Conservation (phyloP, 2,888 invertebrate species). For the Phasia obesa region DNA sequence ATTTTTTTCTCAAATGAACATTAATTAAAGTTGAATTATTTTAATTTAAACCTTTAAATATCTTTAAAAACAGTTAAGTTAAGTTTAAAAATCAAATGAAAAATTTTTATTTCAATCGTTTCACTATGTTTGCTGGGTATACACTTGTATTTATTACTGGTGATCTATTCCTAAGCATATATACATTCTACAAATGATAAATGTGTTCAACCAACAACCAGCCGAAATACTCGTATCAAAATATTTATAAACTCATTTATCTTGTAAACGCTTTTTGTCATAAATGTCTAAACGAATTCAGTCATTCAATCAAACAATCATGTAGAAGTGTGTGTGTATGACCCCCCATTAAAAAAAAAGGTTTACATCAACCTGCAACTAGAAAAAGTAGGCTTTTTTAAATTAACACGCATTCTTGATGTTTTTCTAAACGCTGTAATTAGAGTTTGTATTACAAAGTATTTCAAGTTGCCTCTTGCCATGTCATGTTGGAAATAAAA, state of each 20-base stretch:
- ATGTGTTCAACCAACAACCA: slow-evolving; percentile 37
- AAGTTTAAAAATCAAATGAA: too few species aligned
- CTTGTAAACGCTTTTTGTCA: slow-evolving; percentile 71
- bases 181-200: slow-evolving; percentile 11
- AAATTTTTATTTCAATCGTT: too few species aligned
- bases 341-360: background rate
- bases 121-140: too few species aligned
- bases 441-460: slow-evolving; percentile 55
- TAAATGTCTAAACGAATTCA: slow-evolving; percentile 21
- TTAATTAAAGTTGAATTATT: too few species aligned
- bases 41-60: too few species aligned
- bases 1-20: too few species aligned
- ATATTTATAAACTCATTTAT: slow-evolving; percentile 80
- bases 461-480: slow-evolving; percentile 18
- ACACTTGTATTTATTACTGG: background rate
- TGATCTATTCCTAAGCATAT: slow-evolving; percentile 11
- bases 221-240: slow-evolving; percentile 74
- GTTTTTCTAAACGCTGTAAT: slow-evolving; percentile 72
- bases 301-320: slow-evolving; percentile 4
- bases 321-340: background rate
- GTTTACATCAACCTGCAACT: slow-evolving; percentile 8
- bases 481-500: slow-evolving; percentile 47
- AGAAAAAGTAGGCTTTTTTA: slow-evolving; percentile 58
- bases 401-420: slow-evolving; percentile 70
- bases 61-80: too few species aligned